These are phyloP conservation scores for Smittia aterrima DNA, from an alignment of 2,888 invertebrate species.

Conservation along the genomic window DNA sequence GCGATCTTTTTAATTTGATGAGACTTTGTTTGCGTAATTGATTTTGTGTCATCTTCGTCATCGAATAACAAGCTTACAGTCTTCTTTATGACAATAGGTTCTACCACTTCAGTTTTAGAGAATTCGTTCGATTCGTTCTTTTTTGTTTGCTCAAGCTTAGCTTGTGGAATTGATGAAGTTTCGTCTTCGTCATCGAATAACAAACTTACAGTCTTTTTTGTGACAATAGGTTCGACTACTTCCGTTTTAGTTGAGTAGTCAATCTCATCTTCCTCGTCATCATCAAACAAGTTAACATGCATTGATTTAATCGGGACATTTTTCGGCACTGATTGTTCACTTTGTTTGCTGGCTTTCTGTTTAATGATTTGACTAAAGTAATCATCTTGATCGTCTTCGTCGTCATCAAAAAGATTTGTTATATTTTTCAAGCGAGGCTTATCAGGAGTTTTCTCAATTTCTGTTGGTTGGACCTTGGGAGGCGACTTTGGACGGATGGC, in stretches of 20 bases:
- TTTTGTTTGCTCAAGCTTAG: slow-evolving; percentile 5
- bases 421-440: slow-evolving; percentile 40
- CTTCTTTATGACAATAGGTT: background rate
- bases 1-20: background rate
- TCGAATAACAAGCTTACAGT: background rate
- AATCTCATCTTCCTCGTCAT: slow-evolving; percentile 42
- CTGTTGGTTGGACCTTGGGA: background rate
- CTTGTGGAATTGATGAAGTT: background rate
- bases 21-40: background rate
- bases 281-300: slow-evolving; percentile 43
- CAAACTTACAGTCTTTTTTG: background rate
- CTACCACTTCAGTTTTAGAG: background rate
- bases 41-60: background rate
- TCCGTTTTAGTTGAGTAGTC: background rate
- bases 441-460: slow-evolving; percentile 17
- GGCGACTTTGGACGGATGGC: background rate
- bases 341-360: slow-evolving; percentile 37
- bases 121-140: background rate
- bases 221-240: background rate
- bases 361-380: slow-evolving; percentile 29
- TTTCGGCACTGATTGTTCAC: slow-evolving; percentile 32
- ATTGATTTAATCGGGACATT: background rate
- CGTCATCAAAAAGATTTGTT: slow-evolving; percentile 48
- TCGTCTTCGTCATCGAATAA: background rate
- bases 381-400: slow-evolving; percentile 42